Percentiles rank a stretch among this genome's conserved stretches.
These are phyloP conservation scores for Drosophila ezoana DNA, from an alignment of 2,888 invertebrate species.

Conservation along the genomic window DNA sequence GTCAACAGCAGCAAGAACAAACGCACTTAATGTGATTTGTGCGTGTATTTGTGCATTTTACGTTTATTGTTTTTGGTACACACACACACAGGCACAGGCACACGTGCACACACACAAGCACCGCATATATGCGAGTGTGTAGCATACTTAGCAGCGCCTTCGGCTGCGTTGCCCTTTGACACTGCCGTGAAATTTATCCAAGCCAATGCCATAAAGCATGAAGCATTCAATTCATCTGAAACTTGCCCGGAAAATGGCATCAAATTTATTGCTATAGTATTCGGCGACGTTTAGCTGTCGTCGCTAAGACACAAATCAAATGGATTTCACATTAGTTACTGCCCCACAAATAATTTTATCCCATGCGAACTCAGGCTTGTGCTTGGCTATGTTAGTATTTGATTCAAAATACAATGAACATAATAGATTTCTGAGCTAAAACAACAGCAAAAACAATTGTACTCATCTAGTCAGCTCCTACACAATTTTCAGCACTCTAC, in stretches of 20 bases:
- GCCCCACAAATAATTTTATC: neutral
- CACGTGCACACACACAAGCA: slow-evolving; percentile 13
- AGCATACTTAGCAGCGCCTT: slow-evolving; percentile 30
- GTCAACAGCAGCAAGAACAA: slow-evolving; percentile 4
- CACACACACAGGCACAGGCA: slow-evolving; percentile 30
- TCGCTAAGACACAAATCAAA: slow-evolving; percentile 5
- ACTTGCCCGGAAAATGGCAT: slow-evolving; percentile 5
- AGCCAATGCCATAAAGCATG: slow-evolving; percentile 7
- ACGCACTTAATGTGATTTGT: slow-evolving; percentile 23
- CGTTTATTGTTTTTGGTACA: slow-evolving; percentile 66
- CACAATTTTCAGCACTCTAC: neutral
- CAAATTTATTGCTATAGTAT: slow-evolving; percentile 31
- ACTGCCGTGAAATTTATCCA: slow-evolving; percentile 19
- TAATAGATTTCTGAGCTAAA: too few species aligned
- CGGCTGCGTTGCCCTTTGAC: slow-evolving; percentile 24
- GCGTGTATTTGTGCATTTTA: slow-evolving; percentile 61
- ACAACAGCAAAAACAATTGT: too few species aligned
- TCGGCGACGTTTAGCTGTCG: slow-evolving; percentile 1
- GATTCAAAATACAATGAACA: too few species aligned
- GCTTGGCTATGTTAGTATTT: neutral
- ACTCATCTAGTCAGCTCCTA: slow-evolving; percentile 1
- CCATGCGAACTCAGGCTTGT: neutral
- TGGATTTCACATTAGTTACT: neutral
- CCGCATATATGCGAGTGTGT: neutral
- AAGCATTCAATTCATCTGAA: slow-evolving; percentile 10